A percentile compares a stretch with the other conserved stretches of the same genome.
These are phyloP conservation scores for Origma solitaria DNA, from an alignment of 2,113 vertebrate species.

Conservation along the genomic window DNA sequence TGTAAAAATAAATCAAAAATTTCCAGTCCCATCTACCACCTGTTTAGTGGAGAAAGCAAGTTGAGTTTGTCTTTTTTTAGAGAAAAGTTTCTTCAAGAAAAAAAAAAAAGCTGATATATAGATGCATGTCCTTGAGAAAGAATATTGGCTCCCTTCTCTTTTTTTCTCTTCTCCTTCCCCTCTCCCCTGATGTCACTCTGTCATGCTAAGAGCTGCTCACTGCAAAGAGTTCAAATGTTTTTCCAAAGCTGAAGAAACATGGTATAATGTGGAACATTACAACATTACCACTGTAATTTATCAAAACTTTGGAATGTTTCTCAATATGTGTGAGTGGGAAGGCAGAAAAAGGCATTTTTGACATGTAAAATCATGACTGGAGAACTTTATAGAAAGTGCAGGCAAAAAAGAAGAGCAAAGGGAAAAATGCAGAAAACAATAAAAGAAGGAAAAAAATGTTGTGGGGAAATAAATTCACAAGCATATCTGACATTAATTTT, in stretches of 20 bases:
- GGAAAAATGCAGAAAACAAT: neutral
- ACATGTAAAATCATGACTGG: neutral
- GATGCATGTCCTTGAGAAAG: neutral
- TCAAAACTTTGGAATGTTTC: constrained; percentile 17
- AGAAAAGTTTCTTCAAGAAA: neutral
- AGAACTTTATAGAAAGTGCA: neutral
- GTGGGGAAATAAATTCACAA: neutral
- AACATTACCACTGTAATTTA: neutral
- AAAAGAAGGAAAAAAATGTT: neutral
- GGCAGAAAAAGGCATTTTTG: neutral
- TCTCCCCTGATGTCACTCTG: neutral
- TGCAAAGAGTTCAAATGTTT: neutral
- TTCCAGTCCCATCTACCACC: constrained; percentile 6
- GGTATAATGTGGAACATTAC: neutral
- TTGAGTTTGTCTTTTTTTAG: neutral
- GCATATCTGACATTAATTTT: neutral
- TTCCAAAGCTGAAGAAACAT: neutral
- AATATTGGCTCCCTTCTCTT: neutral
- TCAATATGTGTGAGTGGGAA: neutral
- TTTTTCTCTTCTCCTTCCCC: too few species aligned
- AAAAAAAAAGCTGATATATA: neutral
- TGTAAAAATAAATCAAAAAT: constrained; percentile 55
- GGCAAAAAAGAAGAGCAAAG: neutral
- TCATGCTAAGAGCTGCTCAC: neutral
- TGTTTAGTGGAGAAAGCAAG: neutral